Evolutionary conservation across 2,888 invertebrate species (phyloP).

Genomic region (Drosophila pegasa): DNA sequence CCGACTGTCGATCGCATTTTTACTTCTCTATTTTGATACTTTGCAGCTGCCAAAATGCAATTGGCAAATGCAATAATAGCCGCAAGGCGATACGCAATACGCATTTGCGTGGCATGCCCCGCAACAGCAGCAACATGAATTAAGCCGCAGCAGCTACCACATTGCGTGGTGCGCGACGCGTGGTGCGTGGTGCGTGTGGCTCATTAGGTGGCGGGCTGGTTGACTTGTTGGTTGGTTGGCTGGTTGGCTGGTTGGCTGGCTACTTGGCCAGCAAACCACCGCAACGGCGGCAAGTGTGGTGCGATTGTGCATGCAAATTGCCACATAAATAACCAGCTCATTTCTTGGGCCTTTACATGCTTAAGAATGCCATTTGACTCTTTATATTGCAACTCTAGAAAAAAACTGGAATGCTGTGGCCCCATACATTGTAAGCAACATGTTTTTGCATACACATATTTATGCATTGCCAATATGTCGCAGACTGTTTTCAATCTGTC

Average conservation of each 20-base stretch:
- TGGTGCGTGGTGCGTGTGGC: constrained; percentile 23
- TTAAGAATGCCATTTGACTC: constrained; percentile 8
- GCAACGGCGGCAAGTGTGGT: constrained; percentile 15
- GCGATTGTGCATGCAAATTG: constrained; percentile 37
- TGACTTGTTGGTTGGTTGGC: not conserved
- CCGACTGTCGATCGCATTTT: constrained; percentile 9
- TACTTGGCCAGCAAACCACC: constrained; percentile 3
- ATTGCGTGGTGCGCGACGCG: not conserved
- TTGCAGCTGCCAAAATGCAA: constrained; percentile 36
- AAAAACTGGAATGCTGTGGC: constrained; percentile 1
- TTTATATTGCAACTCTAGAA: not conserved
- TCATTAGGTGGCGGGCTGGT: constrained; percentile 9
- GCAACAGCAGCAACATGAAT: constrained; percentile 11
- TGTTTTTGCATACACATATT: not conserved
- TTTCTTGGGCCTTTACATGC: constrained; percentile 7
- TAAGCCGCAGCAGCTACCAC: constrained; percentile 17
- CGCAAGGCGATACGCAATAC: constrained; percentile 20
- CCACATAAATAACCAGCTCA: constrained; percentile 32
- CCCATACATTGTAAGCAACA: not conserved
- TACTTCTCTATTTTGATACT: constrained; percentile 14
- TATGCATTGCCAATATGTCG: not conserved
- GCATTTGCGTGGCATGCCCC: constrained; percentile 21
- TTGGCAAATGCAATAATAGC: constrained; percentile 17
- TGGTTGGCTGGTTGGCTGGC: not conserved
- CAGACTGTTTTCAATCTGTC: not conserved